phyloP scores from a whole-genome alignment of 2,113 vertebrate genomes.

The Plectropomus leopardus region DNA sequence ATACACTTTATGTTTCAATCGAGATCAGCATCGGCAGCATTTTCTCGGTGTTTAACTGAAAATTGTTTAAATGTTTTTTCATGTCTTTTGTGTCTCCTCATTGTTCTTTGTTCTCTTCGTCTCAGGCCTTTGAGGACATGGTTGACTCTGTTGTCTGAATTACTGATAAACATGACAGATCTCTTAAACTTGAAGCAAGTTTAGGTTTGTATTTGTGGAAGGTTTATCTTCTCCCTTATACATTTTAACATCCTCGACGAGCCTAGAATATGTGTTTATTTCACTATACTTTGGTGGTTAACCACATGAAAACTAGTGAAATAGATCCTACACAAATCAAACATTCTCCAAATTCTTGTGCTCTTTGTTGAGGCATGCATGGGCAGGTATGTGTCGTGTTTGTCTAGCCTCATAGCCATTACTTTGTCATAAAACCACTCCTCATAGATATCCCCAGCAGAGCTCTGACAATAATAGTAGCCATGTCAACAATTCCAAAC shows the following conservation, averaged over 20 bases:
- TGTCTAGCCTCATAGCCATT: constrained; percentile 4
- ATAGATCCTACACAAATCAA: too few species aligned
- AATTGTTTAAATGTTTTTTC: not conserved
- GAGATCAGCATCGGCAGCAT: too few species aligned
- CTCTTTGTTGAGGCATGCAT: constrained; percentile 48
- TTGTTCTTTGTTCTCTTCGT: not conserved
- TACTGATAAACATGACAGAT: not conserved
- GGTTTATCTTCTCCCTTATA: too few species aligned
- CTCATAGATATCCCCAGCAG: constrained; percentile 27
- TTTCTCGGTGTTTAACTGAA: too few species aligned
- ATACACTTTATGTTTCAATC: too few species aligned
- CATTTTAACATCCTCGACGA: not conserved
- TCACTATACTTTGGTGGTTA: too few species aligned
- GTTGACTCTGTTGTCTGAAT: not conserved
- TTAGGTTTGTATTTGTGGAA: too few species aligned
- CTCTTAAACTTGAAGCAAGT: too few species aligned
- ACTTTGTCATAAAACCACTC: constrained; percentile 10
- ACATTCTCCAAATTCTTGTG: not conserved
- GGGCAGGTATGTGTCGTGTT: constrained; percentile 40
- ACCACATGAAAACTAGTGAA: too few species aligned
- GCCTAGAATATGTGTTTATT: too few species aligned
- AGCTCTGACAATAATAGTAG: constrained; percentile 20
- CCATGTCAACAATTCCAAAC: constrained; percentile 53
- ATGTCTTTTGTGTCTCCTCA: not conserved
- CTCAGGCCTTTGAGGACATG: not conserved